A percentile compares a stretch with the other conserved stretches of the same genome.
These are phyloP conservation scores for Galeopsomyia nigrocyanea DNA, from an alignment of 2,888 invertebrate species.

Conservation along the genomic window DNA sequence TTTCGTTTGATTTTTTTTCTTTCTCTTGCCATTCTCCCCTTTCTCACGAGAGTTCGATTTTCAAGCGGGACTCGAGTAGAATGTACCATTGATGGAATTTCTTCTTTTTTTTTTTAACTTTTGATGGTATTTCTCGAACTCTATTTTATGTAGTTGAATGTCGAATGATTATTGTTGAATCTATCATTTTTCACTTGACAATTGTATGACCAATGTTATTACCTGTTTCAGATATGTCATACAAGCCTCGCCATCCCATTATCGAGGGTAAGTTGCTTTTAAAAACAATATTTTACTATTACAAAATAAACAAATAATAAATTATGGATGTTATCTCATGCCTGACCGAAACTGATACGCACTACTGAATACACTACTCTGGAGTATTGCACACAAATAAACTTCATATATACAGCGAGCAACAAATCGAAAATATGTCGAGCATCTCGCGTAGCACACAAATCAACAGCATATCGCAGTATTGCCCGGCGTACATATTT, in stretches of 20 bases:
- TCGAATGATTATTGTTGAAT: not conserved
- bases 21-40: not conserved
- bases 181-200: not conserved
- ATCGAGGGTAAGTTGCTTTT: conserved; percentile 72
- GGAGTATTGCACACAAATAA: too few relatives aligned
- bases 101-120: not conserved
- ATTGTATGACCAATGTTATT: conserved; percentile 46
- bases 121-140: not conserved
- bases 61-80: not conserved
- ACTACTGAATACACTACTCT: too few relatives aligned
- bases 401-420: too few relatives aligned
- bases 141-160: not conserved
- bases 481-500: too few relatives aligned
- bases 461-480: too few relatives aligned
- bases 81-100: not conserved
- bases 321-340: too few relatives aligned
- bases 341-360: too few relatives aligned
- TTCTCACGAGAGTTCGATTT: not conserved
- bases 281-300: too few relatives aligned
- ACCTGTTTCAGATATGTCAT: conserved; percentile 77
- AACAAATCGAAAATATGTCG: too few relatives aligned
- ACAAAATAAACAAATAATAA: too few relatives aligned
- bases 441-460: too few relatives aligned
- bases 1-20: not conserved
- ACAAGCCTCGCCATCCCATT: conserved; percentile 75